Evolutionary conservation across 2,888 invertebrate genomes (phyloP).

Genomic region (Ypsolopha sequella): DNA sequence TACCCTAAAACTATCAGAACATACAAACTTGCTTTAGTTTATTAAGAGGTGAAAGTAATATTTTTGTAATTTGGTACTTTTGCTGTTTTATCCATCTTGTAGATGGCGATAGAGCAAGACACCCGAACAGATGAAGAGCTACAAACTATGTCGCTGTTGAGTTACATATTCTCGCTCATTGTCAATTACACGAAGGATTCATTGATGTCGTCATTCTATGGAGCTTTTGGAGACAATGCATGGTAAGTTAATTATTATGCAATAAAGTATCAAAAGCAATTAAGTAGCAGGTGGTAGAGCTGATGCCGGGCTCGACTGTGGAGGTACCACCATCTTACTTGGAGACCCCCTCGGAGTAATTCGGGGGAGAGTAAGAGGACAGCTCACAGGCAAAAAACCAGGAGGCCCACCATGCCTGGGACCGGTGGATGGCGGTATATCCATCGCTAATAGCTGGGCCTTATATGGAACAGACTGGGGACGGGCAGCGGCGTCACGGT

Average conservation of each 20-base stretch:
- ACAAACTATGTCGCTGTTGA: conserved; percentile 39
- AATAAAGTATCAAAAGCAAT: no score
- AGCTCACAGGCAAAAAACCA: no score
- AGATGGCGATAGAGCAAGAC: conserved; percentile 54
- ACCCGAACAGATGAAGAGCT: conserved; percentile 50
- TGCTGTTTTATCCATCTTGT: conserved; percentile 1
- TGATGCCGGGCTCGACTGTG: no score
- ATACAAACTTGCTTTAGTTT: not conserved
- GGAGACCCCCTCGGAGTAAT: no score
- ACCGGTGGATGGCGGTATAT: no score
- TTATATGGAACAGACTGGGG: no score
- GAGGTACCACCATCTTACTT: no score
- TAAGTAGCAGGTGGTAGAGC: no score
- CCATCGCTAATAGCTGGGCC: no score
- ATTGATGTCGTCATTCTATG: conserved; percentile 41
- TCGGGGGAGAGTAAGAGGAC: no score
- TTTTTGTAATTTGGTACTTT: not conserved
- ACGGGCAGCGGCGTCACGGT: no score
- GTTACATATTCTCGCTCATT: conserved; percentile 45
- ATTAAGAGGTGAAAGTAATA: not conserved
- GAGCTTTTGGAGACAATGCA: conserved; percentile 67
- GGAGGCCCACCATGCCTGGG: no score
- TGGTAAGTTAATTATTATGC: conserved; percentile 33
- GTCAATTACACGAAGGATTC: conserved; percentile 50
- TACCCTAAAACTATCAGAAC: not conserved